Evolutionary conservation across 2,888 invertebrate genomes (phyloP).

Genomic region (Ferrisia virgata): DNA sequence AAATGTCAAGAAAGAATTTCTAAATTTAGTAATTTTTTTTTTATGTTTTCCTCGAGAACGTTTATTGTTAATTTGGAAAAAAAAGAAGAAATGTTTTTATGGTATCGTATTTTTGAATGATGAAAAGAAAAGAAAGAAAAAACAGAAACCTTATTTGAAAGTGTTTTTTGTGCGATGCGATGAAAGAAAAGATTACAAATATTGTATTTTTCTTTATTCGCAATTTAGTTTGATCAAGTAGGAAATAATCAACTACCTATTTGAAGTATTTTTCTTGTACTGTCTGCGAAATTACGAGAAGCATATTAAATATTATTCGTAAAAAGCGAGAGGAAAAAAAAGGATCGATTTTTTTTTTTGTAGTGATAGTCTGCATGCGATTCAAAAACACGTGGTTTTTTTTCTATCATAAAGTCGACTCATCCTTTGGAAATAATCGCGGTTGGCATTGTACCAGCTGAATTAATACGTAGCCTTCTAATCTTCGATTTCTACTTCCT

Average conservation of each 20-base stretch:
- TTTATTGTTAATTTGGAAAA: background rate
- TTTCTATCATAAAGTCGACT: background rate
- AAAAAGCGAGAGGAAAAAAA: no score
- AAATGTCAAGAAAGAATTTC: background rate
- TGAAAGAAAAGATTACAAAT: no score
- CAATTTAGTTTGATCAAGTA: no score
- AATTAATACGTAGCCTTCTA: slow-evolving; percentile 14
- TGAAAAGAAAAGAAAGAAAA: background rate
- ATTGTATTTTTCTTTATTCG: no score
- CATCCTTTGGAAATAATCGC: background rate
- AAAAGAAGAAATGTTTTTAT: no score
- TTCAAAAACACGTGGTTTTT: background rate
- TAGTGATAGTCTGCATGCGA: background rate
- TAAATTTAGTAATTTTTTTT: background rate
- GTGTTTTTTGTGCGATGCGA: no score
- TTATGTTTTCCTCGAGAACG: background rate
- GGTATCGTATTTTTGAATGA: background rate
- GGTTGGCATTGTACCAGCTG: background rate
- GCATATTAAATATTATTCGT: no score
- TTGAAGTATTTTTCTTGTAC: no score
- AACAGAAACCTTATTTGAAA: no score
- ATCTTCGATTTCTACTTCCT: background rate
- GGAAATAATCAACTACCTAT: no score
- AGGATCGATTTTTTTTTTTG: no score
- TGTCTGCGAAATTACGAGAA: no score